Evolutionary conservation across 2,888 invertebrate genomes (phyloP).

Genomic region (Netelia fuscicornis): DNA sequence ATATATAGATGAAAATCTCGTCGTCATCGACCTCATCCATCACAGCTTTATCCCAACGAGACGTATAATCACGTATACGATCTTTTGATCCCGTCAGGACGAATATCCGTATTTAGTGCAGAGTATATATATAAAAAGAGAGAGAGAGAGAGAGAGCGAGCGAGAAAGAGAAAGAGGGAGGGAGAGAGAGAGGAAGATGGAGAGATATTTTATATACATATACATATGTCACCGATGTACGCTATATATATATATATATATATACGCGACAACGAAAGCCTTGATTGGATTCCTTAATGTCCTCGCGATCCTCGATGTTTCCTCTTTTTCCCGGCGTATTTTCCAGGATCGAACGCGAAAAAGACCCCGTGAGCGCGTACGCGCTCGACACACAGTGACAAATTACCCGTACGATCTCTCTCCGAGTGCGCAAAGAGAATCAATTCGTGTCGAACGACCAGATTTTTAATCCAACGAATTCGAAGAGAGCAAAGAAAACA

Average conservation of each 20-base stretch:
- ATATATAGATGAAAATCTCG: conserved; percentile 53
- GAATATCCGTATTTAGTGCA: conserved; percentile 48
- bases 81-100: conserved; percentile 55
- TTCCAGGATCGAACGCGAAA: conserved; percentile 20
- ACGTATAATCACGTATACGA: conserved; percentile 62
- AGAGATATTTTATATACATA: background rate
- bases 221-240: conserved; percentile 4
- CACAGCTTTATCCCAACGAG: conserved; percentile 53
- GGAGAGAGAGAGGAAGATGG: too few species aligned
- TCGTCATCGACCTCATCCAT: conserved; percentile 65
- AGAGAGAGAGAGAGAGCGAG: too few species aligned
- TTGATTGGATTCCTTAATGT: conserved; percentile 68
- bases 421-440: background rate
- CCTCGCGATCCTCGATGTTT: conserved; percentile 14
- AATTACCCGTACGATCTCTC: conserved; percentile 9
- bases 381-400: conserved; percentile 35
- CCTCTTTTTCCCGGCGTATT: conserved; percentile 25
- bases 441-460: conserved; percentile 14
- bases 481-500: background rate
- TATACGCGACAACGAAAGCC: conserved; percentile 28
- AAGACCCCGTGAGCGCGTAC: conserved; percentile 8
- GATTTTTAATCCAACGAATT: conserved; percentile 7
- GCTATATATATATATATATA: background rate
- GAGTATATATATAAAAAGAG: background rate
- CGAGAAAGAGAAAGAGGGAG: too few species aligned